Percentiles rank a stretch among this genome's conserved stretches.
phyloP scores from a whole-genome alignment of 2,797 vertebrate species.

The Pangasius krempfi region DNA sequence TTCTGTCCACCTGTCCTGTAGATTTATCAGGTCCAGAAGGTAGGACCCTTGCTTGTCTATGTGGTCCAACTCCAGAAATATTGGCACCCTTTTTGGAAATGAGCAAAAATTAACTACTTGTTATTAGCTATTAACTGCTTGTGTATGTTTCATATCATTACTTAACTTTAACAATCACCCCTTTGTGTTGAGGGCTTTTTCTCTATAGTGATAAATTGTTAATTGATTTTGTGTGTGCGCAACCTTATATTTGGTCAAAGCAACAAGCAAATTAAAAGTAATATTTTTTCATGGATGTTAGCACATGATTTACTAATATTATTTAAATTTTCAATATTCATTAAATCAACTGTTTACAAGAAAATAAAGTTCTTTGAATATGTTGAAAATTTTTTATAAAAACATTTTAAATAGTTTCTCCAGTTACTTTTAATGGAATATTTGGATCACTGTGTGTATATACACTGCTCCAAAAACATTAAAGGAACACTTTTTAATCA shows the following conservation, averaged over 20 bases:
- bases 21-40: conserved; percentile 99
- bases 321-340: not conserved
- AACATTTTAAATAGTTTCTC: not conserved
- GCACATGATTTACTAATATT: not conserved
- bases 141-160: not conserved
- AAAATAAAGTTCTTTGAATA: not conserved
- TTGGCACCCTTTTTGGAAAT: not conserved
- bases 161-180: not conserved
- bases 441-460: not conserved
- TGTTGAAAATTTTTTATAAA: not conserved
- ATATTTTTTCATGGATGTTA: not conserved
- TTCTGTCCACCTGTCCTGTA: conserved; percentile 66
- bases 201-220: not conserved
- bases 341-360: no score
- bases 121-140: not conserved
- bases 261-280: not conserved
- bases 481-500: no score
- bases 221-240: not conserved
- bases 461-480: no score
- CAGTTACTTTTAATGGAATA: not conserved
- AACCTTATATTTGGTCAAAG: not conserved
- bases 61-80: not conserved
- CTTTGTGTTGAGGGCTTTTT: not conserved
- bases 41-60: conserved; percentile 71
- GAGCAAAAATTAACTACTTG: not conserved